Evolutionary conservation across 1,140 invertebrate species (phyloP).

Genomic region (Harlomillsia oculata): DNA sequence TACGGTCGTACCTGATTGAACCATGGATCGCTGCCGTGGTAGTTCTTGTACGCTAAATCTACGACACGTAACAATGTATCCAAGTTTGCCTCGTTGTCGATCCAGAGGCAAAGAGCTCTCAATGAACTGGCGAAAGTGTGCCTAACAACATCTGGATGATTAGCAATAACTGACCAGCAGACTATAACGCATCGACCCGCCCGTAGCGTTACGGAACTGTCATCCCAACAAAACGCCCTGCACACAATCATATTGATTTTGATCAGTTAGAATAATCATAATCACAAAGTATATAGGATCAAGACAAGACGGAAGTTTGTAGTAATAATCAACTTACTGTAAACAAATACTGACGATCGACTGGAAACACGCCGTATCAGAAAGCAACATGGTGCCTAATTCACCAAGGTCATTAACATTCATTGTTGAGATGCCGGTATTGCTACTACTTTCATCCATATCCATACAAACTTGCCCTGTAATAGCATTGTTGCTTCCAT

Average conservation of each 20-base stretch:
- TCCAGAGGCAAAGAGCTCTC: constrained; percentile 4
- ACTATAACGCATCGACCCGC: constrained; percentile 16
- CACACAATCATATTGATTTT: background rate
- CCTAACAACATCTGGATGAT: constrained; percentile 4
- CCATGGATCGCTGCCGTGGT: constrained; percentile 10
- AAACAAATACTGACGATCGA: constrained; percentile 16
- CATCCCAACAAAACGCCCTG: constrained; percentile 26
- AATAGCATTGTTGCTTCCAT: background rate
- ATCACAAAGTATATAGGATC: background rate
- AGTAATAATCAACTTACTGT: constrained; percentile 1
- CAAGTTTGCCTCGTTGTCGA: constrained; percentile 13
- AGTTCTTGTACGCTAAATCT: constrained; percentile 13
- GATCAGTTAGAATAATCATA: background rate
- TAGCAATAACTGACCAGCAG: constrained; percentile 1
- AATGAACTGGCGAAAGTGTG: constrained; percentile 8
- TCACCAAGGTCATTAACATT: constrained; percentile 17
- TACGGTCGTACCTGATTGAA: constrained; percentile 11
- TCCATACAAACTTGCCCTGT: constrained; percentile 3
- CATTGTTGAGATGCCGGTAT: background rate
- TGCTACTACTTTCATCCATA: constrained; percentile 4
- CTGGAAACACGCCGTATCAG: constrained; percentile 7
- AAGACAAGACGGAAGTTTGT: background rate
- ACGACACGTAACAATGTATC: constrained; percentile 14
- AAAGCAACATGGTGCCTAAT: constrained; percentile 7
- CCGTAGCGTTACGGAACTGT: constrained; percentile 11